phyloP scores from a whole-genome alignment of 2,797 vertebrate species.

The Chlorospingus semifuscus region DNA sequence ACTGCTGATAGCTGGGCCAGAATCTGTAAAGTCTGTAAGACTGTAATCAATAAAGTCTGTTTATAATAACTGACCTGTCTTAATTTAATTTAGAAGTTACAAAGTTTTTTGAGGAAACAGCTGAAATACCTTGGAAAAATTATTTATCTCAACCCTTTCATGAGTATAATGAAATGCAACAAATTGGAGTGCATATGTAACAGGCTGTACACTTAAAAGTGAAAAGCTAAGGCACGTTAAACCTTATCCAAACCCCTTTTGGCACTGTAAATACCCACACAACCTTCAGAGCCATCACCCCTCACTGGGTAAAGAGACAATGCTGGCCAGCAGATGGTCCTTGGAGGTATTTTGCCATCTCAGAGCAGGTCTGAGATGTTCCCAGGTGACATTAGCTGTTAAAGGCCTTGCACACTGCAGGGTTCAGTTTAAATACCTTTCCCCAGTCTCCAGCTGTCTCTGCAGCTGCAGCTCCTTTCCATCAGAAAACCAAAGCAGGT shows the following conservation, averaged over 20 bases:
- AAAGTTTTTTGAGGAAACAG: neutral
- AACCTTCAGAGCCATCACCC: neutral
- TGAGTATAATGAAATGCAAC: neutral
- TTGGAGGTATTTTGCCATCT: fast-evolving
- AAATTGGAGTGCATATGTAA: neutral
- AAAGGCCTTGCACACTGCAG: neutral
- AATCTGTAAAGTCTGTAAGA: neutral
- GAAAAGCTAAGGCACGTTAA: neutral
- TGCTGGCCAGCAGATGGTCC: neutral
- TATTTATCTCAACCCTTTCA: neutral
- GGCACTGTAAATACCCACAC: neutral
- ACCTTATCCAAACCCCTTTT: neutral
- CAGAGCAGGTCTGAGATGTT: neutral
- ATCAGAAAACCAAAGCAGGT: fast-evolving
- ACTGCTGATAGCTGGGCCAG: neutral
- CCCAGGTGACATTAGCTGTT: neutral
- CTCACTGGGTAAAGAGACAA: neutral
- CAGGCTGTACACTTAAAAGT: neutral
- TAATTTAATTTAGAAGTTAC: neutral
- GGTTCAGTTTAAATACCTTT: neutral
- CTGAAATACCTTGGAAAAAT: neutral
- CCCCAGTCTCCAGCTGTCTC: fast-evolving
- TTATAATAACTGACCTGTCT: neutral
- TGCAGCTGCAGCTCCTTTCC: neutral
- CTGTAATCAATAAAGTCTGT: neutral